Evolutionary conservation across 2,797 vertebrate species (phyloP), one percentile per base, ranked within the genome.

Genomic region (Liparis tanakae): DNA sequence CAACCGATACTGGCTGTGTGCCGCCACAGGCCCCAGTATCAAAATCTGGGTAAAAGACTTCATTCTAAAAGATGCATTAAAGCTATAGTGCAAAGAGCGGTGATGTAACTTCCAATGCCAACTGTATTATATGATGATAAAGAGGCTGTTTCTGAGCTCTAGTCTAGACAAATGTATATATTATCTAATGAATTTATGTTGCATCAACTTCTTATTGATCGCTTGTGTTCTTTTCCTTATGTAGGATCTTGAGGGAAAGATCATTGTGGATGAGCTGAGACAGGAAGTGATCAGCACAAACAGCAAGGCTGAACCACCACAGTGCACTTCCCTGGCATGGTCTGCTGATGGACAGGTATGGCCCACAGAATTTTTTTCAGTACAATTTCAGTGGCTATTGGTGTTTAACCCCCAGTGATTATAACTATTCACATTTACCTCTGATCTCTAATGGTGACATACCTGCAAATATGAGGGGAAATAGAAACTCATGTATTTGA

Each of bases 1-100:
- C 88, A 99, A 99, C 93, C 96, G 98, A 41, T 99, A 99, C 80
- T 99, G 98, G 98, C 95, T 99, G 3, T 99, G 98, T 25, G 98
- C 98, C 0, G 98, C 98, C 69, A 98, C 98, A 0, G 98, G 98
- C 0, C 98, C 98, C 82, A 99, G 97, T 92, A 99, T 99, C 93
- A 99, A 99, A 85, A 99, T 99, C 67, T 99, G 98, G 98, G 98
- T 99, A 83, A 55, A 70, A 76, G 13, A 50, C 15, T 5, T 70
- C 0, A 15, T 60, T 2, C 5, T 66, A 3, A 54, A 13, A 48
- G 1, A 1, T 12, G 18, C 7, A 53, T 18, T 10, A 10, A 70
- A 36, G 5, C 4, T 7, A 10, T 3, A 1, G 0, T 51, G 2
- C 39, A 17, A 67, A 62, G 54, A n/a, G 90, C 93, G 0, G 76